Base-by-base conservation (phyloP, 2,888 invertebrate genomes). In the Agriopis aurantiaria region DNA sequence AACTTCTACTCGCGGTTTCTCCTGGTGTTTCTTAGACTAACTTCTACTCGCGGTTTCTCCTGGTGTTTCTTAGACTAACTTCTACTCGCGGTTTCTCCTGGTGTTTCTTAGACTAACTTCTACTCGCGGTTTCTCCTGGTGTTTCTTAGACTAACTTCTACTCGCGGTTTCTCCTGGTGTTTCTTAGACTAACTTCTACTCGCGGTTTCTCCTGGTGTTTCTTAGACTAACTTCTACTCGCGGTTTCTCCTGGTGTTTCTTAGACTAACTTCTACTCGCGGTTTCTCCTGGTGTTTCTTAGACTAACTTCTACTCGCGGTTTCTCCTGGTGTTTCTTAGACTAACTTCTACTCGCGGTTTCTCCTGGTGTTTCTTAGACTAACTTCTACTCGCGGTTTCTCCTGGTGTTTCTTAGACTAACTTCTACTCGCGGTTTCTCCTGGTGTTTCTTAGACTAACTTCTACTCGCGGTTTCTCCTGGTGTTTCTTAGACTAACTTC, bases 361-460 rank as follows among this genome's bases (percentile, higher is more conserved):
- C n/a, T n/a, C n/a, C n/a, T n/a, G n/a, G n/a, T n/a, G n/a, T n/a
- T n/a, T n/a, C n/a, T n/a, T 14, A 51, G 51, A 70, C 62, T 55
- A 43, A 7, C 17, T 3, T 33, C 33, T 33, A 33, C 33, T 33
- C 7, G 17, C 45, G 10, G 55, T n/a, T 41, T n/a, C n/a, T n/a
- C n/a, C n/a, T n/a, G n/a, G n/a, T n/a, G n/a, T n/a, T n/a, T n/a
- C n/a, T n/a, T 14, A 51, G 51, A 70, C 62, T 55, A 43, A 7
- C 17, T 3, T 33, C 33, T 33, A 33, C 33, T 33, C 7, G 17
- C 45, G 10, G 55, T n/a, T 41, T n/a, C n/a, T n/a, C n/a, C n/a
- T n/a, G n/a, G n/a, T n/a, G n/a, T n/a, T n/a, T n/a, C n/a, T n/a
- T 14, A 51, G 51, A 70, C 62, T 55, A 43, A 7, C 17, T 3